Evolutionary conservation across 2,888 invertebrate species (phyloP), one percentile per base, ranked within the genome.

Genomic region (Julus scandinavius): DNA sequence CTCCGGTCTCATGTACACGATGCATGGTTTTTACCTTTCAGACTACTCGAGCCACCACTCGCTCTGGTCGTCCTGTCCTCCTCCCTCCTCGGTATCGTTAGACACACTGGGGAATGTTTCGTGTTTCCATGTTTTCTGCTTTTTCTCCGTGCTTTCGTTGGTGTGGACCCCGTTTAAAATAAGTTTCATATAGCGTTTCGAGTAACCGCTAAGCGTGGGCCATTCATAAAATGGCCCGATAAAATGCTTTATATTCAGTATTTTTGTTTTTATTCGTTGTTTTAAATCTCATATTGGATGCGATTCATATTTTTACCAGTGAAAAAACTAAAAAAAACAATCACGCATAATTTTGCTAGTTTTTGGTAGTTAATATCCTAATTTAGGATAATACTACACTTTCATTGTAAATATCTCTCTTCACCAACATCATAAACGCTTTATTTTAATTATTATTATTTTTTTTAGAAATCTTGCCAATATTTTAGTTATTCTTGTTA

Each of bases 371-470:
- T 72, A 29, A 2, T 6, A 49, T 49, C 49, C 9, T 85, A 2
- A 20, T 49, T 85, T 41, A 45, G 45, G 45, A 45, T 45, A 45
- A 1, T 7, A 45, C 45, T 45, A 45, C 7, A 7, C 7, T 58
- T 58, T 58, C n/a, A 72, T 20, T 72, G 72, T 72, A 72, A 72
- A 72, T 72, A 72, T 20, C 72, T 72, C 29, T 72, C 72, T 72
- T 29, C 72, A 72, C 7, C 72, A 29, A 2, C 72, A 45, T 45
- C 45, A 45, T 45, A 45, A 45, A 45, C 3, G 17, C 54, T 54
- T 54, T 15, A 17, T 54, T 11, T 7, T 54, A 7, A 54, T 54
- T 54, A 54, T 17, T n/a, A n/a, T 58, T 58, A n/a, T 58, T 58
- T 58, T n/a, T 17, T n/a, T 58, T 45, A 45, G 45, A 45, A 58